Conservation (phyloP, 1,140 invertebrate genomes). For the Zophobas morio region DNA sequence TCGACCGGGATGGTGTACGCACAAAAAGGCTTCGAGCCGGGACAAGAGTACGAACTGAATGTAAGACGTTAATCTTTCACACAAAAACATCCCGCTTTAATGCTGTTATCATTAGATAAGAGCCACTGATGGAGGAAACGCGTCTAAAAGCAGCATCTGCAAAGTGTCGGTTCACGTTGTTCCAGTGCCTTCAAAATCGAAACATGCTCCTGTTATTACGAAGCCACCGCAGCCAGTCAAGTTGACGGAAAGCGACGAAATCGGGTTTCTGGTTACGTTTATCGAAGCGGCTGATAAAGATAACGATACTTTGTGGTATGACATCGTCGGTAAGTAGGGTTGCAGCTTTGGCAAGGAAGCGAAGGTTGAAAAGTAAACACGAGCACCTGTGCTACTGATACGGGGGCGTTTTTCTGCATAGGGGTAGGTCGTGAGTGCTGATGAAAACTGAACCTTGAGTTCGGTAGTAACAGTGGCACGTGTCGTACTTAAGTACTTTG, state of each 20-base stretch:
- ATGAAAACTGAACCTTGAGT: too few species aligned
- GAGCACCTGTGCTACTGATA: too few species aligned
- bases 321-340: conserved; percentile 84
- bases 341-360: not conserved
- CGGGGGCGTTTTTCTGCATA: too few species aligned
- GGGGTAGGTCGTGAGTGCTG: too few species aligned
- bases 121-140: conserved; percentile 84
- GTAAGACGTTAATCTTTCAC: conserved; percentile 69
- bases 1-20: conserved; percentile 86
- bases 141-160: conserved; percentile 78
- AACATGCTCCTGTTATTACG: conserved; percentile 77
- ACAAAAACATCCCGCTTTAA: conserved; percentile 9
- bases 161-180: conserved; percentile 81
- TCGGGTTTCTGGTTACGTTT: conserved; percentile 86
- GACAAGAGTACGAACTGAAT: conserved; percentile 84
- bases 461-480: too few species aligned
- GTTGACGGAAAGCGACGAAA: conserved; percentile 87
- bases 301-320: conserved; percentile 89
- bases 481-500: too few species aligned
- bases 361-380: too few species aligned
- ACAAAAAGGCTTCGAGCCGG: conserved; percentile 77
- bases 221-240: conserved; percentile 76
- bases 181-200: conserved; percentile 72
- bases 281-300: conserved; percentile 89
- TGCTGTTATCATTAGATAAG: conserved; percentile 74